Conservation (phyloP, 2,113 vertebrate genomes). For the Albula glossodonta region DNA sequence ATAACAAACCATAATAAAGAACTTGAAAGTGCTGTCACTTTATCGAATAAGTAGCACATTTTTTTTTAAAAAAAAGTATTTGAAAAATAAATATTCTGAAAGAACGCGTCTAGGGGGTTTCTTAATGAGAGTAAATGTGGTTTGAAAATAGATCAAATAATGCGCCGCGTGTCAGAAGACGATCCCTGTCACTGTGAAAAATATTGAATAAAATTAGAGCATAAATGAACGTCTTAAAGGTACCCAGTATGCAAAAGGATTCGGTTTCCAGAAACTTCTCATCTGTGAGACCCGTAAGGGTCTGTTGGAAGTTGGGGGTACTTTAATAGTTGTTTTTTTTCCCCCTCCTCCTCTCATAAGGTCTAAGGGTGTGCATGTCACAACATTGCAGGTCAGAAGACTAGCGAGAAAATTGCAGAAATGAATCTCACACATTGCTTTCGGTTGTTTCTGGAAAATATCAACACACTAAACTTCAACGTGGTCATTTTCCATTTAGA, state of each 20-base stretch:
- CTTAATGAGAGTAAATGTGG: constrained; percentile 77
- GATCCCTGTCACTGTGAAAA: constrained; percentile 73
- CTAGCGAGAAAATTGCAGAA: not conserved
- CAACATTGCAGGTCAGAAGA: constrained; percentile 5
- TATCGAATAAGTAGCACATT: constrained; percentile 76
- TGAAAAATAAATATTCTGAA: constrained; percentile 74
- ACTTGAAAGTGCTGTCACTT: constrained; percentile 83
- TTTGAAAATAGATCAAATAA: constrained; percentile 80
- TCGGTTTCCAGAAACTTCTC: constrained; percentile 1
- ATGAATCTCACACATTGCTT: not conserved
- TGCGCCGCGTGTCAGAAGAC: constrained; percentile 76
- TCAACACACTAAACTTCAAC: not conserved
- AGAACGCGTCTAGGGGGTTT: constrained; percentile 78
- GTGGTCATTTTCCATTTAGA: not conserved
- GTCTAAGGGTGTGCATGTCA: constrained; percentile 4
- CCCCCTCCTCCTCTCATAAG: not conserved
- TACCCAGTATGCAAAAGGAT: constrained; percentile 15
- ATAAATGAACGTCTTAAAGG: constrained; percentile 62
- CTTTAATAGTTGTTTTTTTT: not conserved
- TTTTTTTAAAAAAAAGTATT: constrained; percentile 67
- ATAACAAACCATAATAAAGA: constrained; percentile 75
- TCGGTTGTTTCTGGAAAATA: not conserved
- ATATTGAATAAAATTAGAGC: constrained; percentile 81
- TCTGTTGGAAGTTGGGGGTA: not conserved
- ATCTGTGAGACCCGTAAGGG: not conserved